Percentiles rank a stretch among this genome's conserved stretches.
Conservation (phyloP, 2,888 invertebrate species). For the Drosophila peninsularis region DNA sequence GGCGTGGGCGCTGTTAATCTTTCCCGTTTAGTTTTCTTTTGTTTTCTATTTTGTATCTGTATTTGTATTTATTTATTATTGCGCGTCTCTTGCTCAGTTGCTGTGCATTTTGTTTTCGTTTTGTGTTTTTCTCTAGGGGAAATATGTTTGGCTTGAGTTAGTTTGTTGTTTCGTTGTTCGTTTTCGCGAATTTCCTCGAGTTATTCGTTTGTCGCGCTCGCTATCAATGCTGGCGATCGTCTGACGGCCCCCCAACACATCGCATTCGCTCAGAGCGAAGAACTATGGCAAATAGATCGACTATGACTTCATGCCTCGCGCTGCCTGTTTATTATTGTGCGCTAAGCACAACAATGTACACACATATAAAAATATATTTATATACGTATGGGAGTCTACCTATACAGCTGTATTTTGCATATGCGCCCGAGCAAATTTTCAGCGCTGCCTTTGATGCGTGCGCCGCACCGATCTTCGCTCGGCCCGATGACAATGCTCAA, state of each 20-base stretch:
- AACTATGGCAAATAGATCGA: slow-evolving; percentile 64
- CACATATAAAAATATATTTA: slow-evolving; percentile 14
- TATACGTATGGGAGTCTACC: slow-evolving; percentile 6
- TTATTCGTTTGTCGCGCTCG: slow-evolving; percentile 59
- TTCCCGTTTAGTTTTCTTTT: slow-evolving; percentile 65
- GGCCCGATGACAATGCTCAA: slow-evolving; percentile 68
- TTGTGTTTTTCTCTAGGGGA: slow-evolving; percentile 16
- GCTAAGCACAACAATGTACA: slow-evolving; percentile 62
- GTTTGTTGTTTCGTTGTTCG: slow-evolving; percentile 31
- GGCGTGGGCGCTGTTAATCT: slow-evolving; percentile 72
- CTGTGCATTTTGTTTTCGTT: slow-evolving; percentile 36
- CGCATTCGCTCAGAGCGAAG: slow-evolving; percentile 33
- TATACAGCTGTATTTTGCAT: slow-evolving; percentile 41
- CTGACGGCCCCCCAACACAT: slow-evolving; percentile 61
- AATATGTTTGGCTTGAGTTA: slow-evolving; percentile 21
- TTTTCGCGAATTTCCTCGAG: slow-evolving; percentile 34
- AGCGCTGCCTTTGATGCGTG: slow-evolving; percentile 66
- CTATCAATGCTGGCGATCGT: slow-evolving; percentile 81
- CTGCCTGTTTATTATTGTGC: slow-evolving; percentile 68
- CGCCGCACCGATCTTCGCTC: slow-evolving; percentile 26
- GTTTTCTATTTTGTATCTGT: slow-evolving; percentile 26
- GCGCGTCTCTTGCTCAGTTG: slow-evolving; percentile 42
- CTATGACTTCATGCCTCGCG: slow-evolving; percentile 72
- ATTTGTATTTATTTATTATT: slow-evolving; percentile 18
- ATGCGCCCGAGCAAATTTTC: slow-evolving; percentile 59